Evolutionary conservation across 2,888 invertebrate species (phyloP), one percentile per base, ranked within the genome.

Genomic region (Callinectes sapidus): DNA sequence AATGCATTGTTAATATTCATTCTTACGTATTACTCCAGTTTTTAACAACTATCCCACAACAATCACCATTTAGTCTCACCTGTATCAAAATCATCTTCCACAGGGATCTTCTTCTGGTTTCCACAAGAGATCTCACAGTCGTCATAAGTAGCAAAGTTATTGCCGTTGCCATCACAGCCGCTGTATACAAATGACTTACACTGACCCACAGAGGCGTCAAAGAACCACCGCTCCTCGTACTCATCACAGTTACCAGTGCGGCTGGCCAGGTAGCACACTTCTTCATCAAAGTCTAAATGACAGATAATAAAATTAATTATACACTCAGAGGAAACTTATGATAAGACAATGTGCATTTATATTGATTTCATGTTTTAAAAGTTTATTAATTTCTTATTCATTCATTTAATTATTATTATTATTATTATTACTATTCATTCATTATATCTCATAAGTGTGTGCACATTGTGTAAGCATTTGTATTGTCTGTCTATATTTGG

Each of bases 141-240:
- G 87, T 96, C 96, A 95, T 97, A 96, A 0, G 97, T 96, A 14
- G 95, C 95, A 96, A 98, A 99, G 96, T 98, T 98, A 96, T 99
- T 99, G 1, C 96, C 97, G 95, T 99, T 99, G 54, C 99, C 99
- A 32, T 97, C 97, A 95, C 99, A 99, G 89, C 99, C 99, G 71
- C 98, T 98, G 95, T 97, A 99, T 95, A 98, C 97, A 96, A 99
- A 99, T 95, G 97, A 97, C 91, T 97, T 96, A 95, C 99, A 99
- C 66, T 96, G 96, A 94, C 97, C 96, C 88, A 97, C 97, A 95
- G 96, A 96, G 0, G 97, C 97, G 95, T 99, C 98, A 96, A 97
- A 99, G 96, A 97, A 98, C 97, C 98, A 99, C 93, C 97, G 97
- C 81, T 92, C 96, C 10, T 97, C 97, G 95, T 98, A 98, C 95